phyloP scores from a whole-genome alignment of 2,797 vertebrate species.

The Phyllotis vaccarum region DNA sequence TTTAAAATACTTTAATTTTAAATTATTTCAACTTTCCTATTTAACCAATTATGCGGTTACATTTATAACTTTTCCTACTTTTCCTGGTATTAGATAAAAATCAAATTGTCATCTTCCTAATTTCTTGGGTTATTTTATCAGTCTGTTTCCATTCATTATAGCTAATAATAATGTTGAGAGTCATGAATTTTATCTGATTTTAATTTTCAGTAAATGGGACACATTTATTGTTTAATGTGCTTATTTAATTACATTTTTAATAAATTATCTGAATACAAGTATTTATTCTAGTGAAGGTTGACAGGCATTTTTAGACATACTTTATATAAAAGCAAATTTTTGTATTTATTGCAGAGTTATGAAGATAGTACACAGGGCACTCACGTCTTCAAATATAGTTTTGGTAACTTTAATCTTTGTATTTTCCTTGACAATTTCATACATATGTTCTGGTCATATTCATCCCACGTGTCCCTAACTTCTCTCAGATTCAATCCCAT shows the following conservation, averaged over 20 bases:
- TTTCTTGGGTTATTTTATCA: neutral
- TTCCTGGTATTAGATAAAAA: neutral
- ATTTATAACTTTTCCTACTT: neutral
- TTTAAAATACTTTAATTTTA: neutral
- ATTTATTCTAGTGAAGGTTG: neutral
- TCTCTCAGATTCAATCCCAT: neutral
- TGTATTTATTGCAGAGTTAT: neutral
- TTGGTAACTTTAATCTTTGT: neutral
- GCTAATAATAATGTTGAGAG: neutral
- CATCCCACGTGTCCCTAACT: neutral
- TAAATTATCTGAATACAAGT: neutral
- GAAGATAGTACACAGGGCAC: neutral
- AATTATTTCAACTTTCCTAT: neutral
- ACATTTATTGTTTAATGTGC: neutral
- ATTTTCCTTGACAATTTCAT: neutral
- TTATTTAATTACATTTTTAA: constrained; percentile 3
- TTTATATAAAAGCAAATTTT: neutral
- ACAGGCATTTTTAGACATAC: neutral
- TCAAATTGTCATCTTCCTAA: neutral
- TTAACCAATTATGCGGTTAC: neutral
- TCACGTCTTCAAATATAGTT: neutral
- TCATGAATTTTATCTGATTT: neutral
- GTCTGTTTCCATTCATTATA: neutral
- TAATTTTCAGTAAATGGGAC: neutral
- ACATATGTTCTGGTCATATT: neutral